Evolutionary conservation across 2,888 invertebrate species (phyloP), one percentile per base, ranked within the genome.

Genomic region (Eilema sororculum): DNA sequence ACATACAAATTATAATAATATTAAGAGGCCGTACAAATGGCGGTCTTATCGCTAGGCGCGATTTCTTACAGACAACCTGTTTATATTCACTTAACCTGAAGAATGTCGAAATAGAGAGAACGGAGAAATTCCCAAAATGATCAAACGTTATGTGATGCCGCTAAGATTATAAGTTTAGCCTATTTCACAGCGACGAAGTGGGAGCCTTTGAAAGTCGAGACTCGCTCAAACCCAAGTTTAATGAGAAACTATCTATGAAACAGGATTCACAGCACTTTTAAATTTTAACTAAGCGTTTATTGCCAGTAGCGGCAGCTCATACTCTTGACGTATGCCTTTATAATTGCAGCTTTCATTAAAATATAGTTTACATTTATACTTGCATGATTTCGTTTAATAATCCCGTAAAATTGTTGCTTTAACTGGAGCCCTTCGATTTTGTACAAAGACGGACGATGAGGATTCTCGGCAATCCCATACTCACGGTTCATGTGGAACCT

Each of bases 321-420:
- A 73, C 78, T 75, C 80, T 74, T 85, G 83, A 84, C 80, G 80
- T 86, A 82, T 83, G 83, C 76, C 72, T 71, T 81, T 86, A 84
- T 87, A 86, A 90, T 89, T 85, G 86, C 78, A 84, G 86, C 78
- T 85, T 88, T 86, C 86, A 89, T 90, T 89, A 88, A n/a, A 84
- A 85, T 83, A 84, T 80, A 74, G 84, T 87, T 86, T 82, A 83
- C 79, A 86, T 83, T 87, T 85, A 87, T 88, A 87, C 87, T 87
- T 83, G 75, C 86, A 78, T 79, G 80, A 86, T 87, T 79, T 75
- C 74, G 71, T 33, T 76, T 70, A 78, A 76, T 78, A 81, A 83
- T 82, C 73, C 62, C 73, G 74, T 77, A 78, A 71, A 81, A 81
- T 76, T 76, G 77, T 75, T n/a, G n/a, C n/a, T n/a, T n/a, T n/a